A percentile compares a stretch with the other conserved stretches of the same genome.
phyloP scores from a whole-genome alignment of 2,888 invertebrate species.

The Galerucella nymphaeae region DNA sequence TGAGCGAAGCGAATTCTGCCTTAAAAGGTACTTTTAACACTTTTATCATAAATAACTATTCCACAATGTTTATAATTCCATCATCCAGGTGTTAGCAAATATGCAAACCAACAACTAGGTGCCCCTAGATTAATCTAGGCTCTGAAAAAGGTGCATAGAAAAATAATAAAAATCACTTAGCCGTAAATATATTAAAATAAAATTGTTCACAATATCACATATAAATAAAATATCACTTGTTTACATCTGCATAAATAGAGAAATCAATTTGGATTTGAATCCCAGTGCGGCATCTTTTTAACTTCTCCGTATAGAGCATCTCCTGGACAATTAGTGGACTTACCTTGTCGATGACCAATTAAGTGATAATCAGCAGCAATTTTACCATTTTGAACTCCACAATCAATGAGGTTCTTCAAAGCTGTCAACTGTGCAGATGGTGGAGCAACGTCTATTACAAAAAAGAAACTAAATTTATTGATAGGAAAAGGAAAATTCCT shows the following conservation, averaged over 20 bases:
- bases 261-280: slow-evolving; percentile 32
- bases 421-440: slow-evolving; percentile 44
- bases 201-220: neutral
- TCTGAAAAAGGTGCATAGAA: too few relatives aligned
- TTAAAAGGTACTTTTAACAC: too few relatives aligned
- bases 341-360: slow-evolving; percentile 52
- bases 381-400: slow-evolving; percentile 43
- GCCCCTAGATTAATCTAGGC: too few relatives aligned
- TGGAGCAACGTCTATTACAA: slow-evolving; percentile 43
- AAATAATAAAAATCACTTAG: too few relatives aligned
- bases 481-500: too few relatives aligned
- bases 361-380: slow-evolving; percentile 45
- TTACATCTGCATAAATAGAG: neutral
- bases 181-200: too few relatives aligned
- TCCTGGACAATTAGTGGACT: slow-evolving; percentile 50
- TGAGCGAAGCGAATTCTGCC: too few relatives aligned
- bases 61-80: too few relatives aligned
- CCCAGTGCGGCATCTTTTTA: slow-evolving; percentile 45
- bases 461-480: neutral
- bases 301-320: slow-evolving; percentile 47
- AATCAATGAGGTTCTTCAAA: slow-evolving; percentile 46
- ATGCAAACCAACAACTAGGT: too few relatives aligned
- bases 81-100: too few relatives aligned
- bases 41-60: too few relatives aligned
- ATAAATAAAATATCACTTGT: neutral